Percentiles rank a stretch among this genome's conserved stretches.
These are phyloP conservation scores for Xyrauchen texanus DNA, from an alignment of 2,113 vertebrate genomes.

Conservation along the genomic window DNA sequence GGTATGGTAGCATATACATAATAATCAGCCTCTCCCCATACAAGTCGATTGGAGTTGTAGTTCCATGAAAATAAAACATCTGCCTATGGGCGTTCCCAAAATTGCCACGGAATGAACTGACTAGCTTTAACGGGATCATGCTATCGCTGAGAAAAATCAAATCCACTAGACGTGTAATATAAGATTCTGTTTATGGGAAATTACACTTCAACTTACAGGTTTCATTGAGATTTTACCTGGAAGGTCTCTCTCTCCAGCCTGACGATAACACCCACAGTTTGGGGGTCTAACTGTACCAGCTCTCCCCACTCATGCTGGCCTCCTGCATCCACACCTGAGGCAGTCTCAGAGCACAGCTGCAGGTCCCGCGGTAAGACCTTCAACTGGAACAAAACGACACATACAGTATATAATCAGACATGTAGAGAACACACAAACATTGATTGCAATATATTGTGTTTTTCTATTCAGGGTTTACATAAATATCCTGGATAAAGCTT, in stretches of 20 bases:
- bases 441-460: not conserved
- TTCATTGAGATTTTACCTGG: constrained; percentile 76
- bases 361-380: constrained; percentile 92
- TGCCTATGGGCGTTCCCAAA: too few species aligned
- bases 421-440: not conserved
- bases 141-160: not conserved
- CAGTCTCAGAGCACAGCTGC: constrained; percentile 94
- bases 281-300: constrained; percentile 90
- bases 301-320: constrained; percentile 97
- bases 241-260: constrained; percentile 92
- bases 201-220: not conserved
- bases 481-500: too few species aligned
- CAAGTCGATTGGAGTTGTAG: too few species aligned
- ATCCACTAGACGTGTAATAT: not conserved
- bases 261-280: constrained; percentile 91
- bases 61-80: too few species aligned
- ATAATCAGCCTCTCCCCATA: too few species aligned
- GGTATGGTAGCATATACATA: too few species aligned
- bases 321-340: constrained; percentile 89
- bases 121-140: too few species aligned
- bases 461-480: not conserved
- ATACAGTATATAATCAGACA: not conserved
- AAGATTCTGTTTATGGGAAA: not conserved
- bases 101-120: too few species aligned
- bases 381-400: constrained; percentile 69